Evolutionary conservation across 2,888 invertebrate genomes (phyloP).

Genomic region (Brachylomia viminalis): DNA sequence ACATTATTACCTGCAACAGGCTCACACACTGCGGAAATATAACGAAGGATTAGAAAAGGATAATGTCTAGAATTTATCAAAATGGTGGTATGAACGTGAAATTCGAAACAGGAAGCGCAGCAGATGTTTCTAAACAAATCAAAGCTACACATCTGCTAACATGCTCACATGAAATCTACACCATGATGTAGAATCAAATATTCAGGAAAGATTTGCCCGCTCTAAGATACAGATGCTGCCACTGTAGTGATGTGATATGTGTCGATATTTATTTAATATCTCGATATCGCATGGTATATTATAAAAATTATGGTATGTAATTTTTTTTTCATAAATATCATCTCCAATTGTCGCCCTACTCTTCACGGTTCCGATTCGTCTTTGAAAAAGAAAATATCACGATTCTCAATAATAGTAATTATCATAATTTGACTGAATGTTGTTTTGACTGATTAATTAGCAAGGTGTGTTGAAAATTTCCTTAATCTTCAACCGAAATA

Average conservation of each 20-base stretch:
- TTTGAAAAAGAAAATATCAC: background rate
- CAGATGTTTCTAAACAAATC: conserved; percentile 45
- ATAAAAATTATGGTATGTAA: background rate
- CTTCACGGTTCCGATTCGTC: background rate
- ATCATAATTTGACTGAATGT: background rate
- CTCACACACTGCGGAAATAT: background rate
- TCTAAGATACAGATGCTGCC: conserved; percentile 68
- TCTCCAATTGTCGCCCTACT: background rate
- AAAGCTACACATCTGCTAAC: conserved; percentile 29
- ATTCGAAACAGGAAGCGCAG: conserved; percentile 13
- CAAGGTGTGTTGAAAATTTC: too few relatives aligned
- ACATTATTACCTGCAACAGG: background rate
- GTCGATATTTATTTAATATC: conserved; percentile 39
- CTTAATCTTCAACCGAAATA: background rate
- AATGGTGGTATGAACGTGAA: background rate
- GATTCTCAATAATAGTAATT: too few relatives aligned
- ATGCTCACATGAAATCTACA: conserved; percentile 59
- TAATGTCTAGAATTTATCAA: background rate
- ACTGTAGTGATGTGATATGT: conserved; percentile 45
- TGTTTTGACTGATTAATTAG: background rate
- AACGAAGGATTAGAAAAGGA: background rate
- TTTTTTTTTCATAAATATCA: background rate
- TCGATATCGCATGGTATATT: too few relatives aligned
- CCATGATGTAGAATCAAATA: conserved; percentile 72
- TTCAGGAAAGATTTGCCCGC: conserved; percentile 67